A percentile compares a stretch with the other conserved stretches of the same genome.
Conservation (phyloP, 2,113 vertebrate species). For the Geococcyx californianus region DNA sequence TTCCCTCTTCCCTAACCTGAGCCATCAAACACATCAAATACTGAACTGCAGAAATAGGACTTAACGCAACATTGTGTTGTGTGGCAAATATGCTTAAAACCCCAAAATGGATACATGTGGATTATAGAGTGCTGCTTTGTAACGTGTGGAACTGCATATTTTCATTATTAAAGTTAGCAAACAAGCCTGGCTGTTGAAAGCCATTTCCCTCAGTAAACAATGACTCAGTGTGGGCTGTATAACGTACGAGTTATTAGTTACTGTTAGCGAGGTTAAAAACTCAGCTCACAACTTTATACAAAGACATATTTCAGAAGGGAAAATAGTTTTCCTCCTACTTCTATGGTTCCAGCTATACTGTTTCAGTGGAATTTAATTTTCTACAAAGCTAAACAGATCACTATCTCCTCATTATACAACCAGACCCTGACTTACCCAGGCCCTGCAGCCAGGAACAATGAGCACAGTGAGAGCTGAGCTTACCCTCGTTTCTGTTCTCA, state of each 20-base stretch:
- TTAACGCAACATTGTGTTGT: not conserved
- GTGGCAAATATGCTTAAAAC: not conserved
- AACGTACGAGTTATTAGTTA: slow-evolving; percentile 56
- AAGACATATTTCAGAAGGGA: slow-evolving; percentile 39
- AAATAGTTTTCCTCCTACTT: slow-evolving; percentile 57
- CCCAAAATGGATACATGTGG: not conserved
- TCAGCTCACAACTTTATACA: not conserved
- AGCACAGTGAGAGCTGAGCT: not conserved
- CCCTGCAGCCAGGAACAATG: not conserved
- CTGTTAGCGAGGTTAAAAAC: slow-evolving; percentile 24
- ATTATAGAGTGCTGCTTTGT: slow-evolving; percentile 8
- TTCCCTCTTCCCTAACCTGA: not conserved
- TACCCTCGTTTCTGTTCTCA: not conserved
- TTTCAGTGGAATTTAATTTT: slow-evolving; percentile 42
- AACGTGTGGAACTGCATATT: slow-evolving; percentile 24
- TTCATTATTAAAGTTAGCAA: slow-evolving; percentile 32
- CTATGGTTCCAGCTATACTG: not conserved
- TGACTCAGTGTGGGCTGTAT: slow-evolving; percentile 45
- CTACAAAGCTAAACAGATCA: slow-evolving; percentile 45
- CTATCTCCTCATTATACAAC: slow-evolving; percentile 1
- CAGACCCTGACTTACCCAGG: not conserved
- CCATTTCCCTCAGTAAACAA: slow-evolving; percentile 58
- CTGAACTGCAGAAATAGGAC: not conserved
- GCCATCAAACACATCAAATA: not conserved
- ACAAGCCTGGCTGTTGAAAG: slow-evolving; percentile 59